Evolutionary conservation across 2,113 vertebrate species (phyloP).

Genomic region (Ochotona curzoniae): DNA sequence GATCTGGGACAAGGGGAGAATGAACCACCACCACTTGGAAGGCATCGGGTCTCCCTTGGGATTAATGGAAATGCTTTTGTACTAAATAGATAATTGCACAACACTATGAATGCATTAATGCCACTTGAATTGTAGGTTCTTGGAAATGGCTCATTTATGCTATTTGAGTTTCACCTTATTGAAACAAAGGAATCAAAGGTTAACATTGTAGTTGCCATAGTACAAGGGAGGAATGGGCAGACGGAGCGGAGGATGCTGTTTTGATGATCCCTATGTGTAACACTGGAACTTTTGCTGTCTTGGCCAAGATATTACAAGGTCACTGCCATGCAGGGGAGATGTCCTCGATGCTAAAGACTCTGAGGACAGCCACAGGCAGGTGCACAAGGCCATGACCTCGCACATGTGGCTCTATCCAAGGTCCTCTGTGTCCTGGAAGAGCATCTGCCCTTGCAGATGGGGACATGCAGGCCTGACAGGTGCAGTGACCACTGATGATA

Average conservation of each 20-base stretch:
- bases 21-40: not conserved
- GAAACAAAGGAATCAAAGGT: not conserved
- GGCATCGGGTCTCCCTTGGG: not conserved
- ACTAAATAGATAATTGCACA: not conserved
- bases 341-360: not conserved
- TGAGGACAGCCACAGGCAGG: not conserved
- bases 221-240: not conserved
- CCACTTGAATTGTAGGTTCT: not conserved
- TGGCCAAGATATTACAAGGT: not conserved
- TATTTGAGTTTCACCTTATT: not conserved
- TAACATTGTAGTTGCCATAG: not conserved
- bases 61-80: not conserved
- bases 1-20: not conserved
- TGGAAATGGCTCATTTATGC: constrained; percentile 6
- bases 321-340: not conserved
- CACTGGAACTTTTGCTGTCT: not conserved
- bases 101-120: not conserved
- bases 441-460: not conserved
- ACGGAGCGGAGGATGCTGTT: not conserved
- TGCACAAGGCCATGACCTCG: not conserved
- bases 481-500: not conserved
- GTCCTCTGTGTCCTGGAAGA: not conserved
- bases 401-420: not conserved
- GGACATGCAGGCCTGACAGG: not conserved
- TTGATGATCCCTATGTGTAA: not conserved